Evolutionary conservation across 2,797 vertebrate species (phyloP).

Genomic region (Liparis tanakae): DNA sequence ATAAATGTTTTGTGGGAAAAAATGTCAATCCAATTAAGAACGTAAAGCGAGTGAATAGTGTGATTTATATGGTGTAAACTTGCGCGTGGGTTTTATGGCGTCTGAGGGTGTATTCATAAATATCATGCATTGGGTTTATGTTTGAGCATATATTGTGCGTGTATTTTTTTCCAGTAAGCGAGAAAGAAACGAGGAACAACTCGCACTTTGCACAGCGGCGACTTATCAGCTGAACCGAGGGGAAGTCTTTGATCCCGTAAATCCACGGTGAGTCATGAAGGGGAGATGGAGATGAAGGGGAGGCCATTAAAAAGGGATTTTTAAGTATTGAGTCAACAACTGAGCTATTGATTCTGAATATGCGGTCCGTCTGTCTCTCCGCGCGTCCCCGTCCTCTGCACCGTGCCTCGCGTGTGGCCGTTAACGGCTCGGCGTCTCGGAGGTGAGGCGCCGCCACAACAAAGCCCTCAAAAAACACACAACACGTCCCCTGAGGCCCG

Average conservation of each 20-base stretch:
- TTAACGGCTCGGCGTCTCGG: constrained; percentile 43
- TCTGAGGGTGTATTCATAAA: constrained; percentile 17
- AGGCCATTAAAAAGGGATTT: constrained; percentile 40
- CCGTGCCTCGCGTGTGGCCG: constrained; percentile 5
- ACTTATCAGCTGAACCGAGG: constrained; percentile 37
- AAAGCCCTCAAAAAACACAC: constrained; percentile 56
- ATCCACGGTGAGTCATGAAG: constrained; percentile 37
- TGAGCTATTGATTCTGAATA: constrained; percentile 37
- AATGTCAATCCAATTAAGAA: constrained; percentile 17
- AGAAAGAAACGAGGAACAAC: constrained; percentile 12
- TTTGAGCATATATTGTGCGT: constrained; percentile 1
- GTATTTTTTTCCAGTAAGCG: neutral
- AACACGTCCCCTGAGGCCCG: constrained; percentile 61
- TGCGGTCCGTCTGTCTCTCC: neutral
- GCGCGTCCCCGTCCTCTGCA: constrained; percentile 17
- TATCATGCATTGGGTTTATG: constrained; percentile 9
- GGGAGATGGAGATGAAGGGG: constrained; percentile 33
- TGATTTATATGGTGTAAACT: constrained; percentile 23
- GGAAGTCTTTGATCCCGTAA: constrained; percentile 48
- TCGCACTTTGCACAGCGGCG: neutral
- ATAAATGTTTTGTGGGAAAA: neutral
- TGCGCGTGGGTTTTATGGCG: constrained; percentile 20
- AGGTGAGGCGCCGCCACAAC: constrained; percentile 53
- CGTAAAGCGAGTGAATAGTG: constrained; percentile 5
- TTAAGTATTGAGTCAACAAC: constrained; percentile 35